Conservation (phyloP, 2,797 vertebrate genomes). For the Cottoperca gobio region DNA sequence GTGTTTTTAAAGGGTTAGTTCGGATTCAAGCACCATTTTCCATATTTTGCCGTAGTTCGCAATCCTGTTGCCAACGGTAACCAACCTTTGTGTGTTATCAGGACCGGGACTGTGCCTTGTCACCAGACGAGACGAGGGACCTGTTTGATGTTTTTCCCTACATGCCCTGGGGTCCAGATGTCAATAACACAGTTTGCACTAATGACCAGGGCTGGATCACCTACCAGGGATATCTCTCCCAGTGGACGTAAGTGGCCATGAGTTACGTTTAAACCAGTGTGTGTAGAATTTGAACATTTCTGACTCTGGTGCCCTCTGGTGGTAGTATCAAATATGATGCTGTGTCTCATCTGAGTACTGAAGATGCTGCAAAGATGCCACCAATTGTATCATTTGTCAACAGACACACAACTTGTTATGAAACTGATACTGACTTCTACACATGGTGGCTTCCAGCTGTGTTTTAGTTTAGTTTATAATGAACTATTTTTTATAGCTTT, state of each 20-base stretch:
- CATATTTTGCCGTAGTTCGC: background rate
- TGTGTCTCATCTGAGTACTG: background rate
- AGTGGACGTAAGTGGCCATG: constrained; percentile 93
- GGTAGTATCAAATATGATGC: background rate
- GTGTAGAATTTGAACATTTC: background rate
- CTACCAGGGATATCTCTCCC: constrained; percentile 96
- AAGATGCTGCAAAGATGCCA: background rate
- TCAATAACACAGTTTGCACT: constrained; percentile 95
- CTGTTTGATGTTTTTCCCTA: constrained; percentile 95
- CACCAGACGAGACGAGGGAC: constrained; percentile 92
- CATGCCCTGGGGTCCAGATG: constrained; percentile 91
- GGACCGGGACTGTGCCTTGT: constrained; percentile 96
- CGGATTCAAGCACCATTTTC: background rate
- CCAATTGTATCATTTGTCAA: background rate
- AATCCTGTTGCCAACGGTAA: background rate
- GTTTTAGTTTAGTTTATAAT: background rate
- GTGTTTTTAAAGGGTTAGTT: no score
- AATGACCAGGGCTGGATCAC: constrained; percentile 97
- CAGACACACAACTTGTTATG: background rate
- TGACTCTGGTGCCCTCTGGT: no score
- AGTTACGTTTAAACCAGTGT: background rate
- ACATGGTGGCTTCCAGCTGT: background rate
- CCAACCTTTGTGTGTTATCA: constrained; percentile 67
- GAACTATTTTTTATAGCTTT: background rate
- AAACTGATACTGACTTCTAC: background rate